Base-by-base conservation (phyloP, 2,888 invertebrate genomes). In the Halocaridina rubra region DNA sequence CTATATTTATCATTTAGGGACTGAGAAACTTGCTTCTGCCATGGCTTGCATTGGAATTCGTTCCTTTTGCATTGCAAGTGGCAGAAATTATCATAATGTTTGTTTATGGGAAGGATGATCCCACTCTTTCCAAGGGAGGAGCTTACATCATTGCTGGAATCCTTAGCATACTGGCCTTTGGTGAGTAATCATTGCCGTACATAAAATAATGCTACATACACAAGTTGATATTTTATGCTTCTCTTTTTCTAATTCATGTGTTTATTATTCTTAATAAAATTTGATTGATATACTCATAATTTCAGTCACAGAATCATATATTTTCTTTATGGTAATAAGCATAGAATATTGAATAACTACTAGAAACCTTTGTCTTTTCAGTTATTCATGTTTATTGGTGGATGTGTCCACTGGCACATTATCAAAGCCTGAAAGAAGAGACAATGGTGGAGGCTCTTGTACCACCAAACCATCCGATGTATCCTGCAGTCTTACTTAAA, bases 321-420 rank as follows among this genome's bases (percentile, higher is more conserved):
- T n/a, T n/a, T n/a, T n/a, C n/a, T n/a, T n/a, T n/a, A n/a, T n/a
- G n/a, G n/a, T n/a, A n/a, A n/a, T n/a, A n/a, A n/a, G n/a, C n/a
- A n/a, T n/a, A 7, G 88, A 86, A 3, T 82, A 53, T 19, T 88
- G 86, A 74, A 88, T 88, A 53, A 84, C 86, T n/a, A 72, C 84
- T 2, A 84, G 88, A 13, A 77, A 86, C 33, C 64, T 88, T 8
- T 29, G 5, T 5, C 67, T 19, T 24, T 61, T 19, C 81, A 88
- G 88, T 88, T 22, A 74, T 86, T n/a, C 88, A 88, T 67, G 86
- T 88, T 77, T 88, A 88, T 71, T 88, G 88, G 88, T 88, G 88
- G 88, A 80, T 88, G 86, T 88, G 88, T 67, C 88, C 88, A 24
- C 46, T 88, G 77, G 88, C 86, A 5, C 86, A 80, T 32, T 88